Evolutionary conservation across 2,113 vertebrate genomes (phyloP).

Genomic region (Nothocercus nigrocapillus): DNA sequence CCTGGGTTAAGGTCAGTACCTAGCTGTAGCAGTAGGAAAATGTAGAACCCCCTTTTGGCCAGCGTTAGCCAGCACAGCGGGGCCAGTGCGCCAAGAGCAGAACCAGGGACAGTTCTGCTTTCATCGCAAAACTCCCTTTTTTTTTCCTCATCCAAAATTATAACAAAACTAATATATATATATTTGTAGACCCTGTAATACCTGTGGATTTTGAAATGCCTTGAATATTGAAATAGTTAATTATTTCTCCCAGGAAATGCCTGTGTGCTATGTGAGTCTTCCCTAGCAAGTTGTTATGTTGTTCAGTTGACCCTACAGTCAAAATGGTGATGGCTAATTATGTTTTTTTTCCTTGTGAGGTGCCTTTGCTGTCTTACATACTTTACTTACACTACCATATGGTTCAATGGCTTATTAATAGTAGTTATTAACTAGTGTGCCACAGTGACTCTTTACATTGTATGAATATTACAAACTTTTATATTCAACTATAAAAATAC

Average conservation of each 20-base stretch:
- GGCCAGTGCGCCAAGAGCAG: accelerated
- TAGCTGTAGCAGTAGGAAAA: not conserved
- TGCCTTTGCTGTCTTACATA: not conserved
- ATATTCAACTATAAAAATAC: not conserved
- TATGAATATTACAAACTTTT: not conserved
- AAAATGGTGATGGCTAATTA: not conserved
- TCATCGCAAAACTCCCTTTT: not conserved
- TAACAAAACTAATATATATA: no score
- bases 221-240: not conserved
- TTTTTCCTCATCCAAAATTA: not conserved
- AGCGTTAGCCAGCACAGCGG: not conserved
- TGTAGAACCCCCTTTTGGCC: accelerated
- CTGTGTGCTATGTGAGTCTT: not conserved
- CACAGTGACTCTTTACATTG: not conserved
- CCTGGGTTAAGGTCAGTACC: not conserved
- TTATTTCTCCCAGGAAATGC: not conserved
- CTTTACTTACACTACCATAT: not conserved
- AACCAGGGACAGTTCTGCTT: accelerated
- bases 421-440: not conserved
- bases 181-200: no score
- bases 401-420: not conserved
- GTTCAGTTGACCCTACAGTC: not conserved
- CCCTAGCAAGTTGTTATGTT: not conserved
- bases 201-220: no score
- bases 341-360: not conserved